Conservation (phyloP, 53 echinoderm and acorn worm species). For the Echinometra lucunter region DNA sequence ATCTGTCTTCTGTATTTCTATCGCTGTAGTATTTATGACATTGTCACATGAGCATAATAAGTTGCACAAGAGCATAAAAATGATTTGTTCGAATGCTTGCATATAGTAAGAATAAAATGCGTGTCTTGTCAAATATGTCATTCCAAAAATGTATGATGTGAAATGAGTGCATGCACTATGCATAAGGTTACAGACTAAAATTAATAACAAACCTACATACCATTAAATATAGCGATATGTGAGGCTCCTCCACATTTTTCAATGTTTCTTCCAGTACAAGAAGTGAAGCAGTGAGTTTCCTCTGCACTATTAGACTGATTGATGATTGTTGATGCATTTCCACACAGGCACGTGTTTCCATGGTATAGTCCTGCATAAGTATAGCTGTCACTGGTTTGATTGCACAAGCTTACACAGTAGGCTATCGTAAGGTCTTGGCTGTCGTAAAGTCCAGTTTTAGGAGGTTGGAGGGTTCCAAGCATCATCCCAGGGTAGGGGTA, state of each 20-base stretch:
- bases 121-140: no score
- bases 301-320: background rate
- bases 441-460: no score
- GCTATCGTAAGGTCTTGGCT: background rate
- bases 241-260: background rate
- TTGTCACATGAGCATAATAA: no score
- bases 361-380: background rate
- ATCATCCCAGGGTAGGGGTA: background rate
- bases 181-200: no score
- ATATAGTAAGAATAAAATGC: no score
- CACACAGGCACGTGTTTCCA: background rate
- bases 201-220: background rate
- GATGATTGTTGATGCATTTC: background rate
- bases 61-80: no score
- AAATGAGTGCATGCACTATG: no score
- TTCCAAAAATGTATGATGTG: no score
- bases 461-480: background rate
- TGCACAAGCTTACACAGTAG: background rate
- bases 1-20: no score
- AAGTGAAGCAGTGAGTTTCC: background rate
- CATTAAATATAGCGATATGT: background rate
- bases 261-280: background rate
- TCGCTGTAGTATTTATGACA: no score
- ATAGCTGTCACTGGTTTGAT: background rate
- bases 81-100: no score